A percentile compares a stretch with the other conserved stretches of the same genome.
These are phyloP conservation scores for Takifugu flavidus DNA, from an alignment of 2,113 vertebrate species.

Conservation along the genomic window DNA sequence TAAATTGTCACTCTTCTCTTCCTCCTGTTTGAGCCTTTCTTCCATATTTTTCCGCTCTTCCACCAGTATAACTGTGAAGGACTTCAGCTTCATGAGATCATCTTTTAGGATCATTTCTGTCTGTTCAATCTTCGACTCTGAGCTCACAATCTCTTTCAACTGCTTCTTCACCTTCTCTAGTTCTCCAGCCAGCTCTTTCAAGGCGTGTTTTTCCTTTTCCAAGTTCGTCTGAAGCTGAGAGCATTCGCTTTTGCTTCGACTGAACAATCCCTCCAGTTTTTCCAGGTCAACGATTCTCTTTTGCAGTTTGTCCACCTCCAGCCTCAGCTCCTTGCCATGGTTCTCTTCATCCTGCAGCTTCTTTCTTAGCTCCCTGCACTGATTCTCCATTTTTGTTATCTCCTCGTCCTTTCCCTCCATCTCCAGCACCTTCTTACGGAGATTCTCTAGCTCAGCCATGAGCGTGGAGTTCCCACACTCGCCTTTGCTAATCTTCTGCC, in stretches of 20 bases:
- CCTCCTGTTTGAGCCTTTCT: constrained; percentile 89
- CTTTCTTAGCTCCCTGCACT: constrained; percentile 86
- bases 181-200: constrained; percentile 83
- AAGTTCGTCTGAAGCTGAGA: constrained; percentile 81
- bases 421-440: constrained; percentile 89
- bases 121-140: constrained; percentile 83
- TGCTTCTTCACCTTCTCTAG: constrained; percentile 82
- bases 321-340: constrained; percentile 81
- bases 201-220: constrained; percentile 85
- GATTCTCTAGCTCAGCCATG: constrained; percentile 89
- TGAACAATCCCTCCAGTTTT: constrained; percentile 86
- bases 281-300: constrained; percentile 90
- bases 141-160: constrained; percentile 85
- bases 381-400: constrained; percentile 87
- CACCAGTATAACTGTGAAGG: constrained; percentile 89
- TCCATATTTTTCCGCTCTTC: constrained; percentile 91
- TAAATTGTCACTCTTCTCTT: constrained; percentile 83
- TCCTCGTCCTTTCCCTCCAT: constrained; percentile 98
- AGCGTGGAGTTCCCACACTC: constrained; percentile 87
- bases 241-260: constrained; percentile 83
- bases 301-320: constrained; percentile 91
- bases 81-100: constrained; percentile 90
- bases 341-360: constrained; percentile 88
- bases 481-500: constrained; percentile 89
- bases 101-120: constrained; percentile 86